Conservation (phyloP, 2,888 invertebrate genomes). For the Malthinus seriepunctatus region DNA sequence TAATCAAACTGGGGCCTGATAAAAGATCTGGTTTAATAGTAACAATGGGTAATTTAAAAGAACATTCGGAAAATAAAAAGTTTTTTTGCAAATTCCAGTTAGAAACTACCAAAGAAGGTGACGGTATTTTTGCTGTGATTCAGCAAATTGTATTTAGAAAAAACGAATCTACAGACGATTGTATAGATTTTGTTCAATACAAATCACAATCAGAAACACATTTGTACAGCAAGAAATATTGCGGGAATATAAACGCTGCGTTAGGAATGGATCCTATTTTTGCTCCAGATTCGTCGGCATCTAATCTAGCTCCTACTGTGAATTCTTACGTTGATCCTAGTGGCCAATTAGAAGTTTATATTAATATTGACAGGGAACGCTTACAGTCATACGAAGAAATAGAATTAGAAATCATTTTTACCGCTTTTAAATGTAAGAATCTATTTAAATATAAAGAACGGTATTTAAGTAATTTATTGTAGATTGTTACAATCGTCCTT, state of each 20-base stretch:
- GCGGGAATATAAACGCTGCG: slow-evolving; percentile 48
- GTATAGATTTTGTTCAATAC: slow-evolving; percentile 57
- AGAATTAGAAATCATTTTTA: slow-evolving; percentile 55
- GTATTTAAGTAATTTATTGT: background rate
- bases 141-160: slow-evolving; percentile 56
- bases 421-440: slow-evolving; percentile 53
- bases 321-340: slow-evolving; percentile 42
- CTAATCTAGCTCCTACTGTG: slow-evolving; percentile 26
- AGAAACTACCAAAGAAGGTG: slow-evolving; percentile 33
- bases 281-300: slow-evolving; percentile 28
- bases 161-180: slow-evolving; percentile 48
- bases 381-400: slow-evolving; percentile 42
- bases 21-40: slow-evolving; percentile 42
- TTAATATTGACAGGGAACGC: slow-evolving; percentile 50
- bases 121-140: slow-evolving; percentile 57
- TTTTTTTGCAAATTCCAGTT: slow-evolving; percentile 49
- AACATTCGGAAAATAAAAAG: slow-evolving; percentile 38
- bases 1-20: slow-evolving; percentile 38
- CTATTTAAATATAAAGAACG: background rate
- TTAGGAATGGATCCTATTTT: slow-evolving; percentile 38
- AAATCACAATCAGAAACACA: slow-evolving; percentile 28
- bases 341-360: slow-evolving; percentile 53
- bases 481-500: slow-evolving; percentile 6
- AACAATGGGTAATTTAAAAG: slow-evolving; percentile 39
- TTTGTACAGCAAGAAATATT: slow-evolving; percentile 42